A percentile compares a stretch with the other conserved stretches of the same genome.
Conservation (phyloP, 2,888 invertebrate genomes). For the Tuta absoluta region DNA sequence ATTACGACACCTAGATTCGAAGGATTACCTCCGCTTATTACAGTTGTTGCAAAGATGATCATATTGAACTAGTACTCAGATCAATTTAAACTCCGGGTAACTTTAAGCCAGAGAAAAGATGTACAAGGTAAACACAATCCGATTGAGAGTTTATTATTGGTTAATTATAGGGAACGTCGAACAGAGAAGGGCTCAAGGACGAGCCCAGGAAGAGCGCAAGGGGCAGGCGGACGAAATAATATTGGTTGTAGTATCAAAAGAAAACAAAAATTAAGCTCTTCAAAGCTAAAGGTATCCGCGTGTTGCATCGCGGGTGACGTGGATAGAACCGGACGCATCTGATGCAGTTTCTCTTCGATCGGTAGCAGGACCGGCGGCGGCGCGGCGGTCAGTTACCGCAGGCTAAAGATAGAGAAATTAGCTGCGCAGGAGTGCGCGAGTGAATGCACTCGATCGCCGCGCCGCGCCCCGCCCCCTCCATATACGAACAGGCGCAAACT, state of each 20-base stretch:
- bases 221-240: no score
- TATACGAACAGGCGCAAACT: constrained; percentile 69
- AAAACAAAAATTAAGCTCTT: no score
- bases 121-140: constrained; percentile 26
- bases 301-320: constrained; percentile 46
- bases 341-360: constrained; percentile 75
- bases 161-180: constrained; percentile 27
- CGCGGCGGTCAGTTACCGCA: constrained; percentile 72
- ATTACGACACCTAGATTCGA: constrained; percentile 58
- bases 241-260: no score
- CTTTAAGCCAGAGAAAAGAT: constrained; percentile 36
- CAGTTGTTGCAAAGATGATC: constrained; percentile 50
- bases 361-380: constrained; percentile 50
- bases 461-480: constrained; percentile 57
- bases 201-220: no score
- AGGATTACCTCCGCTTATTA: constrained; percentile 58
- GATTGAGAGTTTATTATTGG: constrained; percentile 22
- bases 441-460: constrained; percentile 66
- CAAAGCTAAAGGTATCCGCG: constrained; percentile 28
- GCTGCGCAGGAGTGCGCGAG: constrained; percentile 66
- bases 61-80: constrained; percentile 21
- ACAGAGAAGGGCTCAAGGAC: constrained; percentile 42
- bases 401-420: constrained; percentile 81
- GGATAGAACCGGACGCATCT: constrained; percentile 71
- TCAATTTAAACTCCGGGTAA: constrained; percentile 49